Evolutionary conservation across 2,113 vertebrate genomes (phyloP), one percentile per base, ranked within the genome.

Genomic region (Sebastes fasciatus): DNA sequence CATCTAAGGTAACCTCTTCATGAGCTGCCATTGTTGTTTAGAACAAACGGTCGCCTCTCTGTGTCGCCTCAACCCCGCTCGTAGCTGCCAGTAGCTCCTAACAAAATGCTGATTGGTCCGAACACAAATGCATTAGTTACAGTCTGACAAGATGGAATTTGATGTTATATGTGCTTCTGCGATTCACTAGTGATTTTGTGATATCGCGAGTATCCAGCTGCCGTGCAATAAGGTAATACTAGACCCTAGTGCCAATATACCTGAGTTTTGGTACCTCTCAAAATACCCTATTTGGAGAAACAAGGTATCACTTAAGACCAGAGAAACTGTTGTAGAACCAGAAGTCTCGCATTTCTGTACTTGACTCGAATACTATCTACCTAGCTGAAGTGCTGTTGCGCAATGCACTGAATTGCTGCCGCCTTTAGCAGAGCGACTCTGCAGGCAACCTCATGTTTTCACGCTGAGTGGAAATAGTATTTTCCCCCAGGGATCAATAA

Each of bases 401-500:
- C 40, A n/a, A 45, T 16, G 14, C 43, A 4, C 43, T 60, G 42
- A 21, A 23, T 23, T 11, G 14, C 55, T 19, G 8, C 23, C 12
- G 4, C 45, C 6, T 70, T 42, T 19, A 43, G 1, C 19, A 51
- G 19, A 5, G 45, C 7, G 2, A 3, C 23, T 68, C 45, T 23
- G 45, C 23, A 42, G 64, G 6, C 6, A 6, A 5, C 19, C 4
- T 45, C 12, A 2, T 5, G 43, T 42, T 42, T 19, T n/a, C 16
- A 48, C 40, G 0, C 12, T 6, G 12, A 45, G n/a, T 16, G 64
- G 46, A 70, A 48, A 13, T 1, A 55, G 7, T 6, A 14, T 57
- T 42, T 55, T 40, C 23, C 63, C 14, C 17, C 49, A 54, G 82
- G 54, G 45, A 55, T 74, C 55, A 55, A 19, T 74, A 62, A 60